A percentile compares a stretch with the other conserved stretches of the same genome.
Conservation (phyloP, 2,113 vertebrate species). For the Chauna torquata region DNA sequence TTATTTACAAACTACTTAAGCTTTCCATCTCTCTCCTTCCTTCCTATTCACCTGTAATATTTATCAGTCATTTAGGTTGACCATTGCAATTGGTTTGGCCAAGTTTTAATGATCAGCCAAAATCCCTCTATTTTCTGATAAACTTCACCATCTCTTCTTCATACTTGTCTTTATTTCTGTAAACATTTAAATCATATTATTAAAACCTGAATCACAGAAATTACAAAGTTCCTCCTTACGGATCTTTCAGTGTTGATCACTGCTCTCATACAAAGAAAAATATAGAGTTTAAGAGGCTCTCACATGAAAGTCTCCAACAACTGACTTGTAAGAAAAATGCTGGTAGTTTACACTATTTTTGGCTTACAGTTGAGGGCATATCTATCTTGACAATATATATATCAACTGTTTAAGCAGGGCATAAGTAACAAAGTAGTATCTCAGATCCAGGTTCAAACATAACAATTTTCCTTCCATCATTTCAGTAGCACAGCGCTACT, state of each 20-base stretch:
- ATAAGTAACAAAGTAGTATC: background rate
- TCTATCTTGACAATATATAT: background rate
- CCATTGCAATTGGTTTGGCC: background rate
- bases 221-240: background rate
- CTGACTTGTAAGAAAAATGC: too few species aligned
- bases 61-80: background rate
- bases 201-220: background rate
- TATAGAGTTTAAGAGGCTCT: background rate
- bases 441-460: background rate
- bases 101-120: background rate
- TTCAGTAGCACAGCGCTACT: background rate
- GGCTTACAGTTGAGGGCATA: background rate
- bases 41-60: background rate
- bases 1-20: background rate
- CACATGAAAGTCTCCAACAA: too few species aligned
- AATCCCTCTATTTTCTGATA: background rate
- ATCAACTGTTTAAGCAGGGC: background rate
- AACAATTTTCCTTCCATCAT: background rate
- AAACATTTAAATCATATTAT: background rate
- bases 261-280: background rate
- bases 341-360: background rate
- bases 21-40: background rate
- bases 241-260: background rate
- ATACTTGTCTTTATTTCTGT: background rate
- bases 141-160: background rate